Percentiles rank a stretch among this genome's conserved stretches.
Conservation (phyloP, 2,797 vertebrate genomes). For the Odontamblyopus lacepedii region DNA sequence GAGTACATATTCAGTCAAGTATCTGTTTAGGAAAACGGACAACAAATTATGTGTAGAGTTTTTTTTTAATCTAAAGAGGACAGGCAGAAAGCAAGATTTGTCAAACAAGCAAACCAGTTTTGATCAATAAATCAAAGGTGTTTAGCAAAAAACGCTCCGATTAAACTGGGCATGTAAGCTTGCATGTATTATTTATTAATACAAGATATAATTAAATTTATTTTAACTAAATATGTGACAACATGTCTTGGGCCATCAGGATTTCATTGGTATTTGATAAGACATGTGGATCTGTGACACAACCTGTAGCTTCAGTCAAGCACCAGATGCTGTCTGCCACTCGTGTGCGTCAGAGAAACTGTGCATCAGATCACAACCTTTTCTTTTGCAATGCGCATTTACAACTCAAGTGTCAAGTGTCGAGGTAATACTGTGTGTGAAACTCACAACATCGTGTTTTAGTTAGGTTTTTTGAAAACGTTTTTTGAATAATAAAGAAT, state of each 20-base stretch:
- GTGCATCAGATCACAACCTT: conserved; percentile 7
- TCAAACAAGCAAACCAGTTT: not conserved
- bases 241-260: not conserved
- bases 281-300: not conserved
- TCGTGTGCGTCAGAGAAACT: conserved; percentile 5
- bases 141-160: not conserved
- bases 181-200: not conserved
- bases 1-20: conserved; percentile 37
- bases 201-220: not conserved
- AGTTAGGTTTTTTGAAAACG: not conserved
- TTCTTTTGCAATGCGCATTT: not conserved
- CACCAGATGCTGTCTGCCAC: conserved; percentile 10
- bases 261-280: not conserved
- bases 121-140: conserved; percentile 3
- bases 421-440: not conserved
- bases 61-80: conserved; percentile 45
- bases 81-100: conserved; percentile 10
- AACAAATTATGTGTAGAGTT: conserved; percentile 34
- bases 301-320: not conserved
- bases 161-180: not conserved
- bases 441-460: not conserved
- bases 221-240: too few relatives aligned
- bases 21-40: conserved; percentile 47
- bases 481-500: too few relatives aligned
- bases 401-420: not conserved